A percentile compares a stretch with the other conserved stretches of the same genome.
Evolutionary conservation across 2,888 invertebrate species (phyloP).

Genomic region (Eledona agricola): DNA sequence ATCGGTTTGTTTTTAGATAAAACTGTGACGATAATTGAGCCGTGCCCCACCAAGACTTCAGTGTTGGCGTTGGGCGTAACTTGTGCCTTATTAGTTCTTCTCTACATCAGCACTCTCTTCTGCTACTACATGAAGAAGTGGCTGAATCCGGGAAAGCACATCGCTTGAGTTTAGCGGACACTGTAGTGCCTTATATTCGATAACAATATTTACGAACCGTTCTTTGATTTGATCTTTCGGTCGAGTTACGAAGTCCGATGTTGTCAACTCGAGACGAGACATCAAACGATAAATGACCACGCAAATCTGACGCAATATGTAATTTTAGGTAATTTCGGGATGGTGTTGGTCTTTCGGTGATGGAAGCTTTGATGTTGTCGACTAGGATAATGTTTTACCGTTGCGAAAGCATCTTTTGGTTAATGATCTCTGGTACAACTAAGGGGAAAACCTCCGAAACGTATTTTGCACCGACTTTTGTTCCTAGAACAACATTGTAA

Average conservation of each 20-base stretch:
- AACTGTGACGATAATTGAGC: slow-evolving; percentile 89
- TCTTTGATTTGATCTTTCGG: slow-evolving; percentile 49
- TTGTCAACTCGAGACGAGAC: slow-evolving; percentile 41
- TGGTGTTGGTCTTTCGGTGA: slow-evolving; percentile 57
- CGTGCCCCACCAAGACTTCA: slow-evolving; percentile 91
- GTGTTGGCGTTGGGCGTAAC: slow-evolving; percentile 91
- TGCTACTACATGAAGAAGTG: slow-evolving; percentile 94
- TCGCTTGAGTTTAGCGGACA: slow-evolving; percentile 65
- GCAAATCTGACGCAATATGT: slow-evolving; percentile 41
- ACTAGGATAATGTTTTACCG: slow-evolving; percentile 48
- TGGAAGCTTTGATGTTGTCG: slow-evolving; percentile 47
- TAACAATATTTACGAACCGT: slow-evolving; percentile 25
- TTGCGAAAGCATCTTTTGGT: slow-evolving; percentile 45
- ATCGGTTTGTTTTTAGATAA: slow-evolving; percentile 69
- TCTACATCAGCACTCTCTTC: slow-evolving; percentile 91
- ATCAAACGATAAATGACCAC: slow-evolving; percentile 42
- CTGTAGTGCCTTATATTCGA: slow-evolving; percentile 45
- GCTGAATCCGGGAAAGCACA: slow-evolving; percentile 84
- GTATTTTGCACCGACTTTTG: slow-evolving; percentile 37
- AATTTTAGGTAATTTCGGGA: slow-evolving; percentile 52
- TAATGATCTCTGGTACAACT: slow-evolving; percentile 38
- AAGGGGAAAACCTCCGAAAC: too few relatives aligned
- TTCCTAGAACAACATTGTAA: slow-evolving; percentile 43
- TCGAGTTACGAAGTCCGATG: slow-evolving; percentile 48
- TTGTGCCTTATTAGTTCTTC: slow-evolving; percentile 85